Conservation (phyloP, 2,113 vertebrate species). For the Propithecus coquereli region DNA sequence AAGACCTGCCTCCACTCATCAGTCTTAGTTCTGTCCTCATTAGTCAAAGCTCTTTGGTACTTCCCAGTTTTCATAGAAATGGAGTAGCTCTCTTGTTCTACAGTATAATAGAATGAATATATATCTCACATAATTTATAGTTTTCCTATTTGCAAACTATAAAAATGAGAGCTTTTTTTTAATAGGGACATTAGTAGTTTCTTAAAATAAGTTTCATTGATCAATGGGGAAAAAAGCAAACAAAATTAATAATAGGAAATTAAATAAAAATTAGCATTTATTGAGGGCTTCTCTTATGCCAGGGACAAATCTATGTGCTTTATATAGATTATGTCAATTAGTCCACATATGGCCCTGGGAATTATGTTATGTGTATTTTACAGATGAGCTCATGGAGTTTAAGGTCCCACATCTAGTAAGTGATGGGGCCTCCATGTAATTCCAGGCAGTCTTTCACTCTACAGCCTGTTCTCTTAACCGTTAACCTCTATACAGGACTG, state of each 20-base stretch:
- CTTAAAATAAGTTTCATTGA: conserved; percentile 6
- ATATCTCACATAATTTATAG: not conserved
- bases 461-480: not conserved
- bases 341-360: not conserved
- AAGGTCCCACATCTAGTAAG: not conserved
- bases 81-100: not conserved
- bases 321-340: not conserved
- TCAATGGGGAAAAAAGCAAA: not conserved
- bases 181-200: not conserved
- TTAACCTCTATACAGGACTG: not conserved
- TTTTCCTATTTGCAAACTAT: not conserved
- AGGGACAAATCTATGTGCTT: not conserved
- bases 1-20: not conserved
- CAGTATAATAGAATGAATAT: not conserved
- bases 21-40: not conserved
- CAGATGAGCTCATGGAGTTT: not conserved
- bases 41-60: not conserved
- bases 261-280: not conserved
- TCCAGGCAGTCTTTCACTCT: not conserved
- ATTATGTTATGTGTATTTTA: not conserved
- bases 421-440: not conserved
- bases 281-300: not conserved
- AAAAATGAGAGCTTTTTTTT: not conserved
- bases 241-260: not conserved
- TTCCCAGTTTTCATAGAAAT: not conserved